Evolutionary conservation across 2,888 invertebrate genomes (phyloP), one percentile per base, ranked within the genome.

Genomic region (Orthosia cruda): DNA sequence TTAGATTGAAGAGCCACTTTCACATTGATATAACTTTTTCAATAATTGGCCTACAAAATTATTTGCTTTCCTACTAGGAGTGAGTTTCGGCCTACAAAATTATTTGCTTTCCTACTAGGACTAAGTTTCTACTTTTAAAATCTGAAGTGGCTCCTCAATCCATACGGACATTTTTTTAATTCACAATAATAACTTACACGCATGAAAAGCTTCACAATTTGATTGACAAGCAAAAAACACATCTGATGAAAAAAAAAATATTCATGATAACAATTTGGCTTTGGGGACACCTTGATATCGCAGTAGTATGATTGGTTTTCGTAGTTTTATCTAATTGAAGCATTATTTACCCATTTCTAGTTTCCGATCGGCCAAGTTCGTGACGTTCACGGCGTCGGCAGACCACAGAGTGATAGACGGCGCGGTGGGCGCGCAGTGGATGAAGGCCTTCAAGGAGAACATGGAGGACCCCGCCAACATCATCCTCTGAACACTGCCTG

Each of bases 391-490:
- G 23, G 97, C 99, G 80, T 99, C 99, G 87, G 99, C 99, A 90
- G 99, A 99, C 96, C 99, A 99, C 95, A 97, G 99, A 89, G 99
- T 99, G 40, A 98, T 99, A 12, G 99, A 99, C 95, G 99, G 99
- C 65, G 99, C 99, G 86, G 98, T 99, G 7, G 99, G 99, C 71
- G 99, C 99, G 3, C 98, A 98, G 92, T 99, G 99, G 99, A 97
- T 99, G 91, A 97, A 98, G 90, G 98, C 98, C 68, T 99, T 99
- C 97, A 98, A 98, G 89, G 97, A 98, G 79, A 98, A 98, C 92
- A 96, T 99, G 85, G 99, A 99, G 95, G 98, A 99, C 91, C 99
- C 99, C 45, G 97, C 98, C 86, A 98, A 98, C 82, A 99, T 99
- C 98, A 97, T 99, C 84, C 97, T 99, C 90, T 99, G 98, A 97